Evolutionary conservation across 1,140 invertebrate species (phyloP).

Genomic region (Drosophila lacertosa): DNA sequence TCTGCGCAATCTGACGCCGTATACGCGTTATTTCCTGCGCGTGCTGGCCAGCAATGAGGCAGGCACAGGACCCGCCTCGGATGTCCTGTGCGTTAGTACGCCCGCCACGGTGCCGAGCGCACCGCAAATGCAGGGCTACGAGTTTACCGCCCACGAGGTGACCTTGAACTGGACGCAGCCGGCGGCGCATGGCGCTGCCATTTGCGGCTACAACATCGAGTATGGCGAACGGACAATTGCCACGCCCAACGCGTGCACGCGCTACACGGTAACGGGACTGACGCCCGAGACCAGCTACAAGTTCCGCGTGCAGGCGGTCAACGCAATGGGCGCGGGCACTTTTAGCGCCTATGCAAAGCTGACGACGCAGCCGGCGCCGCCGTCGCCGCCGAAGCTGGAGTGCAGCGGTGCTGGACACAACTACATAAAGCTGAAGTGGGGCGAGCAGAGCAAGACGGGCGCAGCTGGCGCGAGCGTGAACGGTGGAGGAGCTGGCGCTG

Average conservation of each 20-base stretch:
- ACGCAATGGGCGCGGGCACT: constrained; percentile 91
- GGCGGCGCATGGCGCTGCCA: constrained; percentile 88
- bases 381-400: constrained; percentile 89
- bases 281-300: constrained; percentile 87
- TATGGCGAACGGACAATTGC: constrained; percentile 87
- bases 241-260: constrained; percentile 85
- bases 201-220: constrained; percentile 91
- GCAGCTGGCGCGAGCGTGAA: constrained; percentile 61
- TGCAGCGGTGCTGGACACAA: constrained; percentile 90
- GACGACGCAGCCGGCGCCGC: constrained; percentile 90
- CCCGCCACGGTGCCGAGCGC: constrained; percentile 90
- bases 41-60: constrained; percentile 91
- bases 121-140: constrained; percentile 86
- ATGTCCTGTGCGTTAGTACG: constrained; percentile 87
- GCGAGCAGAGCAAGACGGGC: constrained; percentile 83
- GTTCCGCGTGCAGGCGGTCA: constrained; percentile 92
- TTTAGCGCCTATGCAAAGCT: constrained; percentile 90
- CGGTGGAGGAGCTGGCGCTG: constrained; percentile 68
- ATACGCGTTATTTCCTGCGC: constrained; percentile 91
- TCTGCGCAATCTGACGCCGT: constrained; percentile 90
- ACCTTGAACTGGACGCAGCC: constrained; percentile 90
- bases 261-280: constrained; percentile 85
- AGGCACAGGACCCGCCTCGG: constrained; percentile 90
- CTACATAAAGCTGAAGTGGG: constrained; percentile 94
- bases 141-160: constrained; percentile 88